These are phyloP conservation scores for Melipona beecheii DNA, from an alignment of 2,888 invertebrate genomes.

Conservation along the genomic window DNA sequence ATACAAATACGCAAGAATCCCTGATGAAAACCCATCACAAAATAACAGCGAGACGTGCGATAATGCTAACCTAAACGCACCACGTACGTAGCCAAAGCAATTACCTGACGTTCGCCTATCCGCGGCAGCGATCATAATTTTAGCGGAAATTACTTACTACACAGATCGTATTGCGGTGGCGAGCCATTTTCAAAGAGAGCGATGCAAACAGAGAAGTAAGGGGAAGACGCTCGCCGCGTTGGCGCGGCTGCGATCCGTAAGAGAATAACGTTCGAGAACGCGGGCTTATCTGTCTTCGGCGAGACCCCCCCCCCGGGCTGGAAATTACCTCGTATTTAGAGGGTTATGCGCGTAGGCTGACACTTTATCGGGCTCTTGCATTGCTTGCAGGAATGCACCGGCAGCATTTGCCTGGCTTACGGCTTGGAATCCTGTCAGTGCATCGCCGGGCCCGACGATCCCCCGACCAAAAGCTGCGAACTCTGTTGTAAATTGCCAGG, in stretches of 20 bases:
- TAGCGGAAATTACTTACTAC: slow-evolving; percentile 12
- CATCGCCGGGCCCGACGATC: slow-evolving; percentile 90
- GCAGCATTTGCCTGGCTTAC: slow-evolving; percentile 97
- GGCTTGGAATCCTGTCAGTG: slow-evolving; percentile 97
- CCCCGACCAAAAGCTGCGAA: slow-evolving; percentile 94
- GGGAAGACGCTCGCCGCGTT: background rate
- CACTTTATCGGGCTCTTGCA: slow-evolving; percentile 61
- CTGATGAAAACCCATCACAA: no score
- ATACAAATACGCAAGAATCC: no score
- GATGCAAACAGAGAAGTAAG: background rate
- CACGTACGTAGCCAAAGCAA: background rate
- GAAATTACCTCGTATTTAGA: slow-evolving; percentile 60
- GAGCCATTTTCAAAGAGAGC: background rate
- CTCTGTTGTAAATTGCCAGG: slow-evolving; percentile 94
- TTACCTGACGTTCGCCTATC: background rate
- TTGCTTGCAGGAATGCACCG: slow-evolving; percentile 92
- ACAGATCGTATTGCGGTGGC: no score
- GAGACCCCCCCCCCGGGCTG: background rate
- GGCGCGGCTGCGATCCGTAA: background rate
- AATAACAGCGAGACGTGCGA: background rate
- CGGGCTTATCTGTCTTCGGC: slow-evolving; percentile 46
- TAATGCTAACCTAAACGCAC: background rate
- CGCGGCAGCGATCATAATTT: slow-evolving; percentile 2
- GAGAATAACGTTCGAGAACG: slow-evolving; percentile 15
- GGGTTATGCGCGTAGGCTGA: slow-evolving; percentile 46